Evolutionary conservation across 2,797 vertebrate species (phyloP), one percentile per base, ranked within the genome.

Genomic region (Halcyon smyrnensis): DNA sequence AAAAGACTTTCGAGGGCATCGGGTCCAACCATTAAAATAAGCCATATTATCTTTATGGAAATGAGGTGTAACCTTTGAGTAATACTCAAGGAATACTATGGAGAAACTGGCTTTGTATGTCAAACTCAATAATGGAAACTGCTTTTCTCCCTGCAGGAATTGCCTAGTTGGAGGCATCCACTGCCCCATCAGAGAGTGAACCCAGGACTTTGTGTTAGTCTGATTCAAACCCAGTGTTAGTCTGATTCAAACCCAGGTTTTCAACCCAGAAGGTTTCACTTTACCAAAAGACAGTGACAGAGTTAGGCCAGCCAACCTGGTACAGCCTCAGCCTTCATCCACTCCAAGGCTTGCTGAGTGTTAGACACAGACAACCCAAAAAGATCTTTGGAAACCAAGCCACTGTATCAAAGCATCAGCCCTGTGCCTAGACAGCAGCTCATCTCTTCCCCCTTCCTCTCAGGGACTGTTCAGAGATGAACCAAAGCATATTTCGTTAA

Each of bases 31-130:
- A 54, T 54, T 32, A 19, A 48, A 53, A 50, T 5, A 32, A 3
- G 39, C 27, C 0, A 0, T 59, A 9, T 25, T 16, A 18, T 32
- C 39, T 23, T 36, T 24, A 4, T 24, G 64, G 19, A 56, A 50
- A 63, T 18, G 16, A 53, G 2, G 8, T 4, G 30, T 12, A 34
- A n/a, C 25, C 23, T 36, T 51, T 65, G 34, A 51, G 23, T 36
- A 30, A 34, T 41, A 6, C 30, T 28, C 6, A 9, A 11, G 45
- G 34, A 62, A 60, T 25, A 18, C 18, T 45, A 3, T 18, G 34
- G 53, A 60, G 34, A 34, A 68, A 21, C 25, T 51, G 14, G 3
- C 39, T 76, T 45, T 2, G 1, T 16, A 2, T 8, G 21, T 64
- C 48, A 45, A n/a, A 36, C 23, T 34, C 7, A 6, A 19, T 62